phyloP scores from a whole-genome alignment of 2,888 invertebrate species.

The Xanthorhoe spadicearia region DNA sequence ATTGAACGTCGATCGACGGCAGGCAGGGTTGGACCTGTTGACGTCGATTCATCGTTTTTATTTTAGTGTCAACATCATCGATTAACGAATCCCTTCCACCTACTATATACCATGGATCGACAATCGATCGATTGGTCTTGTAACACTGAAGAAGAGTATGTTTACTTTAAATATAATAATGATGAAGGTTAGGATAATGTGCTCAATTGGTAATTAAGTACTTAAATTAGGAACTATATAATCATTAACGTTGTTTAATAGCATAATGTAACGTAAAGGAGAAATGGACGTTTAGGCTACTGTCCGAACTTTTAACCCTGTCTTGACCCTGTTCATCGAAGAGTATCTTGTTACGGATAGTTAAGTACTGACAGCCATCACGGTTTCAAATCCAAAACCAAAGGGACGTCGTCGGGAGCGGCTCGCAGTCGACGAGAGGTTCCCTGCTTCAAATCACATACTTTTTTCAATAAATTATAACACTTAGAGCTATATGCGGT shows the following conservation, averaged over 20 bases:
- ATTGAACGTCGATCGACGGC: too few species aligned
- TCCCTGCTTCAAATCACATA: not conserved
- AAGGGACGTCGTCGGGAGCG: not conserved
- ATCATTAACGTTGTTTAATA: not conserved
- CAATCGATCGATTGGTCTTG: too few species aligned
- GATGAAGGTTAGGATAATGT: too few species aligned
- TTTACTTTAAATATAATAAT: too few species aligned
- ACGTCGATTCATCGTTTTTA: too few species aligned
- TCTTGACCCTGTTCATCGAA: slow-evolving; percentile 2
- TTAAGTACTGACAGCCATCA: not conserved
- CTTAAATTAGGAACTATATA: too few species aligned
- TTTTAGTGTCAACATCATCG: too few species aligned
- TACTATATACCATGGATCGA: too few species aligned
- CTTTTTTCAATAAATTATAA: slow-evolving; percentile 36
- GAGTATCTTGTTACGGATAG: not conserved
- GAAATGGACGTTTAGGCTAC: not conserved
- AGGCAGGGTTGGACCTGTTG: too few species aligned
- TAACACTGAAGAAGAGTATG: too few species aligned
- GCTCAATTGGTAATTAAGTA: too few species aligned
- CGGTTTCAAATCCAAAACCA: not conserved
- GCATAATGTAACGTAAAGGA: not conserved
- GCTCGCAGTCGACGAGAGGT: not conserved
- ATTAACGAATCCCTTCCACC: too few species aligned
- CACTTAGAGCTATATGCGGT: slow-evolving; percentile 35
- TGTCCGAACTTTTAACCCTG: not conserved